A percentile compares a stretch with the other conserved stretches of the same genome.
Evolutionary conservation across 2,113 vertebrate species (phyloP).

Genomic region (Micromys minutus): DNA sequence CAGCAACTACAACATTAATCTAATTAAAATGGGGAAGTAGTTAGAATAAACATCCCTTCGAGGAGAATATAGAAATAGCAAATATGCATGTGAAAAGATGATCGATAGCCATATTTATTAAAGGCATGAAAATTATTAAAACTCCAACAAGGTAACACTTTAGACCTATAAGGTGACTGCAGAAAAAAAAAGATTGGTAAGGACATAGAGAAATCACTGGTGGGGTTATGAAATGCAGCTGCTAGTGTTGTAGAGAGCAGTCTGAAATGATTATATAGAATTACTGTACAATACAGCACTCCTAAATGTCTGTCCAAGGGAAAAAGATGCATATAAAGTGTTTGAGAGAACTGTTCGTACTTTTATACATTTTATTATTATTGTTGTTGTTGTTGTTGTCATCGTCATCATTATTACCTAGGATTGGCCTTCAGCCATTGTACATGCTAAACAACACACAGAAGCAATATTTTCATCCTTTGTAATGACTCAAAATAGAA

Average conservation of each 20-base stretch:
- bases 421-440: neutral
- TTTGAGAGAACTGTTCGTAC: neutral
- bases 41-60: neutral
- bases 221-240: neutral
- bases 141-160: neutral
- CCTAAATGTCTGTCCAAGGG: neutral
- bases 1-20: neutral
- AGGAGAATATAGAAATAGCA: neutral
- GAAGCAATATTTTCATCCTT: neutral
- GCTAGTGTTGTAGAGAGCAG: neutral
- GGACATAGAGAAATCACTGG: neutral
- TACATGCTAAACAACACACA: neutral
- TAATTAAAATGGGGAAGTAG: neutral
- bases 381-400: neutral
- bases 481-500: too few species aligned
- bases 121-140: conserved; percentile 1
- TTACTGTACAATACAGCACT: neutral
- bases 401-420: neutral
- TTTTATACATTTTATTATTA: neutral
- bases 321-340: neutral
- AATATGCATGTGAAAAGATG: neutral
- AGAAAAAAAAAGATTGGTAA: neutral
- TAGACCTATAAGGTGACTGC: neutral
- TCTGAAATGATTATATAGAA: neutral
- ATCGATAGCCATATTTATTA: neutral